Evolutionary conservation across 2,888 invertebrate species (phyloP), one percentile per base, ranked within the genome.

Genomic region (Pristionchus entomophagus): DNA sequence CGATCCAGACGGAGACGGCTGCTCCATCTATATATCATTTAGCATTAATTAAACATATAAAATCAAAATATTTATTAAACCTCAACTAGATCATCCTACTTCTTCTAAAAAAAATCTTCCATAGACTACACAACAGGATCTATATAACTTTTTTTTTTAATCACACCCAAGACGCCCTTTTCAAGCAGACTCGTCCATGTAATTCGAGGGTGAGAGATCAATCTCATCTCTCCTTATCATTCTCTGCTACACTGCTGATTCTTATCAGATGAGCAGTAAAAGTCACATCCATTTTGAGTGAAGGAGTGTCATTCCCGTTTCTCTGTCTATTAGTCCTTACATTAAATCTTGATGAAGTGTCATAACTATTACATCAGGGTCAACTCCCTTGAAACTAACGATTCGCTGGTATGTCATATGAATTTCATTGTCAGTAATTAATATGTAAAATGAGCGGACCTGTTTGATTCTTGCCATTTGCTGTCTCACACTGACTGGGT

Each of bases 401-500:
- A n/a, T n/a, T n/a, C n/a, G n/a, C n/a, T n/a, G 19, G 19, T 19
- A 6, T 0, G 22, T 65, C 35, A 8, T 65, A 35, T 35, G 1
- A 3, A 35, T 35, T 35, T 14, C 32, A 14, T 0, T 32, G 62
- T 14, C 45, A 6, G 14, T 14, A 14, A 10, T 45, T 45, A 6
- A 6, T 41, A 4, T 8, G 26, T 19, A 35, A 38, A 51, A 32
- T 19, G 8, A 14, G 8, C 41, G 14, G 0, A 87, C 87, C 86
- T 88, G 87, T 38, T 86, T 88, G 41, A 88, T 41, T 32, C 88
- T 51, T 22, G 88, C 88, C 84, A 84, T 41, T 45, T 88, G 88
- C 65, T 86, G 86, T 56, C 88, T 56, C 80, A 88, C 84, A 53
- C 85, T 85, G 32, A 85, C 59, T 14, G 85, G 85, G 45, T 62